Evolutionary conservation across 2,113 vertebrate genomes (phyloP), one percentile per base, ranked within the genome.

Genomic region (Odocoileus virginianus): DNA sequence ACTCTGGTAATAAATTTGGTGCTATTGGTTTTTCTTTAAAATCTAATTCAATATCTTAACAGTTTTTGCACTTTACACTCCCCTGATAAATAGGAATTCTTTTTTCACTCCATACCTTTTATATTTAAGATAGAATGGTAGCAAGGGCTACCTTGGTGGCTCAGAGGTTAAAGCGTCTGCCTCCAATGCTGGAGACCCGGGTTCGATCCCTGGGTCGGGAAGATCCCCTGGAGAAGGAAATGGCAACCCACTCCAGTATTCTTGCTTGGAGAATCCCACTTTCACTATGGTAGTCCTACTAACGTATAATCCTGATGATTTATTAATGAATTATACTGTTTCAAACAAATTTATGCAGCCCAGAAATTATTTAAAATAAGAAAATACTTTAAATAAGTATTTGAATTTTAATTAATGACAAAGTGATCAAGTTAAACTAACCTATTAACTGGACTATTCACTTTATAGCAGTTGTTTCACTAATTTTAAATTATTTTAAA

Each of bases 401-500:
- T 97, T 81, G 45, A 78, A 89, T 61, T 58, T 81, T 82, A 54
- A 82, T 52, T 82, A 82, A 52, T 21, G 47, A 85, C 13, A 82
- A 57, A 94, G n/a, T 43, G 25, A 54, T 52, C 52, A 76, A 76
- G 54, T 52, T 52, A 76, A 64, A 55, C 79, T 85, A 23, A 83
- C 90, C 27, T 58, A 23, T 86, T 28, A 85, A 78, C 2, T 52
- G 5, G 43, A 84, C 40, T 25, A 36, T 87, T 74, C 47, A 52
- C 23, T 91, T 87, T 19, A 79, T 93, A 60, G 11, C 3, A 61
- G 36, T 45, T 82, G 10, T 54, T 96, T 88, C 40, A 60, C 28
- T 58, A 58, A 87, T 95, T 87, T 93, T 82, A 92, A 82, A 61
- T 36, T 50, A 83, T 94, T 94, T 95, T 3, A 36, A 55, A 89